These are phyloP conservation scores for Hirtodrosophila duncani DNA, from an alignment of 2,888 invertebrate genomes.

Conservation along the genomic window DNA sequence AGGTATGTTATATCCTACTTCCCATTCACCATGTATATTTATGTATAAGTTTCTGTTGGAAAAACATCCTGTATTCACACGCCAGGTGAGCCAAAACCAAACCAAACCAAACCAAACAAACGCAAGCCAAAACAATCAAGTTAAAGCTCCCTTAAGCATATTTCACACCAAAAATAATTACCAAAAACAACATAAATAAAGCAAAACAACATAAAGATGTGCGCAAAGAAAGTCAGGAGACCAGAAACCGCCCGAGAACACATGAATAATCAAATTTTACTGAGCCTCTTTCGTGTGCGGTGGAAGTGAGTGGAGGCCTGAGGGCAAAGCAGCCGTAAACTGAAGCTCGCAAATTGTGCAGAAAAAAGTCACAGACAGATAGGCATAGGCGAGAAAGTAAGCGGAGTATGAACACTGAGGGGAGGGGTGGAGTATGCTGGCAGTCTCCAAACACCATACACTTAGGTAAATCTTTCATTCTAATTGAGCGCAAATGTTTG, in stretches of 20 bases:
- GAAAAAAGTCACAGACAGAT: slow-evolving; percentile 6
- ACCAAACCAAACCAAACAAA: slow-evolving; percentile 36
- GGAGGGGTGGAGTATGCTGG: too few species aligned
- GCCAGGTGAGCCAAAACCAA: neutral
- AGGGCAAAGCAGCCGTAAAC: too few species aligned
- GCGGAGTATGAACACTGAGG: too few species aligned
- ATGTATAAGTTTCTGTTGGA: neutral
- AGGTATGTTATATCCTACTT: too few species aligned
- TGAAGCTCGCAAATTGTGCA: slow-evolving; percentile 27
- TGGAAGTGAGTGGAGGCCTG: slow-evolving; percentile 4
- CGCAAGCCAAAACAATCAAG: slow-evolving; percentile 40
- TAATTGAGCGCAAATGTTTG: too few species aligned
- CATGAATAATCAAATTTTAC: slow-evolving; percentile 54
- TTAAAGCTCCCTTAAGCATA: slow-evolving; percentile 47
- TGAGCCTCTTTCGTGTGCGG: slow-evolving; percentile 2
- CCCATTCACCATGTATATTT: too few species aligned
- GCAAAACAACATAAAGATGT: neutral
- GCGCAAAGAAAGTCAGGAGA: slow-evolving; percentile 17
- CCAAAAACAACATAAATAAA: slow-evolving; percentile 22
- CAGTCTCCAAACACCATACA: too few species aligned
- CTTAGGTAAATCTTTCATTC: too few species aligned
- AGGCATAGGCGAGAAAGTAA: slow-evolving; percentile 8
- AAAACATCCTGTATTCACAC: neutral
- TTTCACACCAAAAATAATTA: slow-evolving; percentile 57
- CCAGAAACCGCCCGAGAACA: slow-evolving; percentile 2